Evolutionary conservation across 2,797 vertebrate genomes (phyloP).

Genomic region (Acanthurus leucopareius): DNA sequence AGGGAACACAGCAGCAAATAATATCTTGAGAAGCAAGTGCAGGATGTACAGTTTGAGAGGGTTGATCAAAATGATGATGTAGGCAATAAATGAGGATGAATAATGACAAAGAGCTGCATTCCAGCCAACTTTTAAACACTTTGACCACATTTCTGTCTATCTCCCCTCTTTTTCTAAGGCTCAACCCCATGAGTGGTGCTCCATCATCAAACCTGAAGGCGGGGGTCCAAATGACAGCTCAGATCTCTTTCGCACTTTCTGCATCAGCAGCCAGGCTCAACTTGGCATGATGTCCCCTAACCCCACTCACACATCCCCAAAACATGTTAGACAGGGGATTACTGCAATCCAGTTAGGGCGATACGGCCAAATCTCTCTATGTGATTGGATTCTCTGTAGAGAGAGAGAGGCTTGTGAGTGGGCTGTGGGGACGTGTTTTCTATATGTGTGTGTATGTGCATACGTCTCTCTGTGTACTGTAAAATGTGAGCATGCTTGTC

Average conservation of each 20-base stretch:
- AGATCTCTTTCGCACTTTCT: slow-evolving; percentile 71
- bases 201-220: slow-evolving; percentile 71
- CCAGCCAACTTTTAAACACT: slow-evolving; percentile 24
- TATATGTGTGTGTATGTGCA: slow-evolving; percentile 33
- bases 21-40: slow-evolving; percentile 26
- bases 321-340: slow-evolving; percentile 84
- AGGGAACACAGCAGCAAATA: slow-evolving; percentile 44
- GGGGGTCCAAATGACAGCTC: slow-evolving; percentile 72
- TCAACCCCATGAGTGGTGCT: slow-evolving; percentile 52
- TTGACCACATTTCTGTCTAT: slow-evolving; percentile 30
- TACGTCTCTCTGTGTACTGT: slow-evolving; percentile 24
- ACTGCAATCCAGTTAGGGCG: slow-evolving; percentile 85
- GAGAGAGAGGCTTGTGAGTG: slow-evolving; percentile 66
- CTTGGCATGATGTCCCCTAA: slow-evolving; percentile 80
- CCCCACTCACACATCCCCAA: slow-evolving; percentile 81
- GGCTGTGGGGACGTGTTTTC: slow-evolving; percentile 51
- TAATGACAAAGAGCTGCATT: slow-evolving; percentile 23
- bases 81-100: slow-evolving; percentile 34
- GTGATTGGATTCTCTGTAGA: slow-evolving; percentile 80
- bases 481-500: slow-evolving; percentile 24
- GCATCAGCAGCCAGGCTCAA: slow-evolving; percentile 75
- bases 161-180: slow-evolving; percentile 5
- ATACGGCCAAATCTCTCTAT: slow-evolving; percentile 82
- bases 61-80: slow-evolving; percentile 41
- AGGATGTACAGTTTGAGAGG: slow-evolving; percentile 16